Conservation (phyloP, 2,113 vertebrate species). For the Odontesthes bonariensis region DNA sequence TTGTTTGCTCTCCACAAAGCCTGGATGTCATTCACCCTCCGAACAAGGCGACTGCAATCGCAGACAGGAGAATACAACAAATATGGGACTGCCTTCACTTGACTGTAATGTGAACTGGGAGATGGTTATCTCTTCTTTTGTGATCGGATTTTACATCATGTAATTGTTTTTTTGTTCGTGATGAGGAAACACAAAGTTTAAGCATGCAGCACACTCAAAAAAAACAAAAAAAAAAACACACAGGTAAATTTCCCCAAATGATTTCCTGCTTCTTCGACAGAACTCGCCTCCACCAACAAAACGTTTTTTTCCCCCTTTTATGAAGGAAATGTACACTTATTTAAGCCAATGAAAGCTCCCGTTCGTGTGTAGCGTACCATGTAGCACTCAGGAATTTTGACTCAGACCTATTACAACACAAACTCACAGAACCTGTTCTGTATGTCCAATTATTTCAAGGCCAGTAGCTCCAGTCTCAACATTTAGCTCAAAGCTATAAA, state of each 20-base stretch:
- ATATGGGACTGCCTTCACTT: slow-evolving; percentile 10
- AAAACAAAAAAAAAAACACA: neutral
- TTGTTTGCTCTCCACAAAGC: slow-evolving; percentile 42
- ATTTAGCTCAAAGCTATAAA: slow-evolving; percentile 24
- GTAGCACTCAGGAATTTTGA: slow-evolving; percentile 62
- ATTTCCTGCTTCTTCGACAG: slow-evolving; percentile 1
- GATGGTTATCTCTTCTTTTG: neutral
- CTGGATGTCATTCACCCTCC: slow-evolving; percentile 54
- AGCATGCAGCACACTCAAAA: neutral
- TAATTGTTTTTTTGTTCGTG: neutral
- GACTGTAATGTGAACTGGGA: neutral
- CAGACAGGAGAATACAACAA: slow-evolving; percentile 3
- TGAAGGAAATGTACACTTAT: slow-evolving; percentile 33
- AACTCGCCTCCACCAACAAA: slow-evolving; percentile 17
- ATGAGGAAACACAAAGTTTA: neutral
- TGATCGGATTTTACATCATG: no score
- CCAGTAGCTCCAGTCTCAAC: slow-evolving; percentile 38
- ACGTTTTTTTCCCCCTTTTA: slow-evolving; percentile 8
- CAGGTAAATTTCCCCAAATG: neutral
- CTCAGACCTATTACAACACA: slow-evolving; percentile 38
- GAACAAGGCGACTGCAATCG: neutral
- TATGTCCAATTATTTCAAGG: slow-evolving; percentile 55
- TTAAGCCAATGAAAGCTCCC: slow-evolving; percentile 11
- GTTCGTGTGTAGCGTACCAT: slow-evolving; percentile 59
- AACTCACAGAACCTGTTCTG: slow-evolving; percentile 67